Evolutionary conservation across 2,113 vertebrate species (phyloP).

Genomic region (Thinocorus orbignyianus): DNA sequence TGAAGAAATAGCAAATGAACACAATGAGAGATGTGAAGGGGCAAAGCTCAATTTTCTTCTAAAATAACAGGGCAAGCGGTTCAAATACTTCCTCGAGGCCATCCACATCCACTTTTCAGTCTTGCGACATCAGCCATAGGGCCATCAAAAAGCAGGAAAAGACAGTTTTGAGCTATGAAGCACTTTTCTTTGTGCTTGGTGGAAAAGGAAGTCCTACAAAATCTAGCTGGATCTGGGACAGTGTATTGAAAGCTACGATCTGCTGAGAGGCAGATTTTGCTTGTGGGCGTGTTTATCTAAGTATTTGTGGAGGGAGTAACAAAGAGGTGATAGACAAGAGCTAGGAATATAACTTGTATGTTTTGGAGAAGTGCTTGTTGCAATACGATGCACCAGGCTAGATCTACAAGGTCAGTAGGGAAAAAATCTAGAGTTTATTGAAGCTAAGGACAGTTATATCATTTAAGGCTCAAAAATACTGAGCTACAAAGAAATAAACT

Average conservation of each 20-base stretch:
- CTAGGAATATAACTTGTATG: neutral
- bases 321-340: neutral
- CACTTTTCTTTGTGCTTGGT: neutral
- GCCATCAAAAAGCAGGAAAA: neutral
- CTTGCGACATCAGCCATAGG: neutral
- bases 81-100: neutral
- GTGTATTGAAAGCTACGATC: neutral
- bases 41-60: neutral
- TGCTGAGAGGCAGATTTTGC: neutral
- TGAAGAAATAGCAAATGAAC: neutral
- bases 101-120: neutral
- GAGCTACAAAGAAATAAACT: neutral
- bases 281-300: neutral
- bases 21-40: neutral
- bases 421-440: neutral
- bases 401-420: neutral
- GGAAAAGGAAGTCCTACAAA: constrained; percentile 1
- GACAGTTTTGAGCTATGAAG: neutral
- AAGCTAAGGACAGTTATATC: neutral
- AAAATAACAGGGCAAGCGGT: neutral
- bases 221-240: neutral
- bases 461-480: neutral
- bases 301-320: neutral
- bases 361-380: neutral
- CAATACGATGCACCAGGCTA: neutral